Conservation (phyloP, 2,888 invertebrate genomes). For the Plutella xylostella region DNA sequence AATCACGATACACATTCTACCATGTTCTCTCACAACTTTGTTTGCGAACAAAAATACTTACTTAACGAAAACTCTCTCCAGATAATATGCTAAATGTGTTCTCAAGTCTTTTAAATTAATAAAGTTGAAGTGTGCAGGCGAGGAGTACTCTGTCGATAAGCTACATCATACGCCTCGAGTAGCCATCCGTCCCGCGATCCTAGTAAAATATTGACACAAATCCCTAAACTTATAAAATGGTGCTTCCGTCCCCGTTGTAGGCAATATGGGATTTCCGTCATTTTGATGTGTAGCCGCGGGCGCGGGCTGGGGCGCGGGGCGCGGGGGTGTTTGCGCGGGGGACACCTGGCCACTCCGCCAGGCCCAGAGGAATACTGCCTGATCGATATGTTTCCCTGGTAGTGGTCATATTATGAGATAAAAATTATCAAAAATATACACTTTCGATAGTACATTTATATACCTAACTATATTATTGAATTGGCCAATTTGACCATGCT, state of each 20-base stretch:
- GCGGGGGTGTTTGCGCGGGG: conserved; percentile 48
- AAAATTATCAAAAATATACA: too few relatives aligned
- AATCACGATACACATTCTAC: conserved; percentile 42
- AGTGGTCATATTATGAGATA: conserved; percentile 15
- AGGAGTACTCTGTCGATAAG: conserved; percentile 14
- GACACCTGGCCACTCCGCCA: conserved; percentile 54
- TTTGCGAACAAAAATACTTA: conserved; percentile 50
- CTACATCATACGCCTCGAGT: conserved; percentile 14
- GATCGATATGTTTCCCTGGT: conserved; percentile 40
- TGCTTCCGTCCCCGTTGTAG: conserved; percentile 59
- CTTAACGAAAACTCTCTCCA: conserved; percentile 32
- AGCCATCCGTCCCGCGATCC: conserved; percentile 40
- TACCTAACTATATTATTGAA: too few relatives aligned
- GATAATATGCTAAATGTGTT: conserved; percentile 39
- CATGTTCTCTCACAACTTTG: conserved; percentile 30
- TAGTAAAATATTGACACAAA: conserved; percentile 70
- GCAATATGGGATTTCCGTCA: conserved; percentile 68
- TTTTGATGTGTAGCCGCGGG: conserved; percentile 59
- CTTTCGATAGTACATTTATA: too few relatives aligned
- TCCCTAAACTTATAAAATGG: conserved; percentile 70
- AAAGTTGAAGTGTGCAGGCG: conserved; percentile 33
- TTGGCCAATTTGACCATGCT: too few relatives aligned
- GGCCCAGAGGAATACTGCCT: conserved; percentile 37
- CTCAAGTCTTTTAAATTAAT: conserved; percentile 36
- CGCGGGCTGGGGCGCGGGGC: conserved; percentile 25